Evolutionary conservation across 2,888 invertebrate species (phyloP), one percentile per base, ranked within the genome.

Genomic region (Mimachlamys varia): DNA sequence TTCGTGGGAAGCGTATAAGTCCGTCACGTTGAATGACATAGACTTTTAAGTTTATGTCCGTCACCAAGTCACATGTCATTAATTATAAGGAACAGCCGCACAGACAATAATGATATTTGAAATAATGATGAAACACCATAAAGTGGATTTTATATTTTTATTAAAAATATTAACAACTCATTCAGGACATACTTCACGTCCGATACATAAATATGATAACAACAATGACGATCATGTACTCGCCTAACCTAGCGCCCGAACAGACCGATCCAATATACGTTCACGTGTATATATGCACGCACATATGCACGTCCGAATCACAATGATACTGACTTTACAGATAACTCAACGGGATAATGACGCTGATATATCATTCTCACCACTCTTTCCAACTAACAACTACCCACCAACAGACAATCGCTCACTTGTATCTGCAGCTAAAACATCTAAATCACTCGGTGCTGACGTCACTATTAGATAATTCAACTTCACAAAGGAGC

Each of bases 151-250:
- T 76, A 76, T 33, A 33, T 76, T 76, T 58, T 76, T 76, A 76
- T 76, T 76, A 76, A 76, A 76, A 76, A 76, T 76, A 76, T 76
- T 76, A 76, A 76, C 76, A 76, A 76, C 76, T 76, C 76, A 76
- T 76, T 76, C 76, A 76, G 76, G 76, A 76, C 76, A 76, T 76
- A 33, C 58, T 76, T 76, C 27, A 76, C 62, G 62, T 17, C 76
- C 76, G 33, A 33, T 76, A 76, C 76, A 76, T 27, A 33, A 76
- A 76, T 76, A 76, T 76, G 76, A 33, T 76, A 76, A 76, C 62
- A 76, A 76, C 62, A 76, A 27, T 15, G 62, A 76, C 62, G 22
- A 58, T 22, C 58, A 22, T 22, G 15, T 58, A 58, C 58, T 58
- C 58, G 50, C 50, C 50, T 50, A 50, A 50, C 4, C 58, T 58